Evolutionary conservation across 2,797 vertebrate genomes (phyloP).

Genomic region (Rhinella marina): DNA sequence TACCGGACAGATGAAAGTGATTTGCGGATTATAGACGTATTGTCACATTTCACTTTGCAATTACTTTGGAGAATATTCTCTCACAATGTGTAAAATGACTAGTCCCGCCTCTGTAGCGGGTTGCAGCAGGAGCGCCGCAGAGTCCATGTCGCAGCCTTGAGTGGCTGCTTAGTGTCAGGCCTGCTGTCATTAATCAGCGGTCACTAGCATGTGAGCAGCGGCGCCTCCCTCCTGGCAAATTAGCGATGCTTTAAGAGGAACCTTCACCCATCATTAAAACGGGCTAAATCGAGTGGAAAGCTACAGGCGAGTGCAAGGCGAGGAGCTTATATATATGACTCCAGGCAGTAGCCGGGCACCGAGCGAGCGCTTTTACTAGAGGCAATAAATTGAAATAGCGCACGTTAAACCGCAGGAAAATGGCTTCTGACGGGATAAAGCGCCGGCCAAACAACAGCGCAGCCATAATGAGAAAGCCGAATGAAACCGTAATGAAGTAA

Average conservation of each 20-base stretch:
- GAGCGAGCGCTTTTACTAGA: constrained; percentile 38
- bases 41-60: neutral
- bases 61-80: neutral
- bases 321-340: constrained; percentile 22
- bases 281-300: constrained; percentile 38
- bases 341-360: neutral
- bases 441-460: constrained; percentile 10
- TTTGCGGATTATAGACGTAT: neutral
- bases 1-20: neutral
- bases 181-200: neutral
- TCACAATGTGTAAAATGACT: neutral
- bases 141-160: neutral
- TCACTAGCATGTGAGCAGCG: neutral
- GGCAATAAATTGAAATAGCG: constrained; percentile 52
- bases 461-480: constrained; percentile 11
- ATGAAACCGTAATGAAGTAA: constrained; percentile 33
- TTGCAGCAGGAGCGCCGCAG: neutral
- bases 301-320: neutral
- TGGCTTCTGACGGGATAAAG: constrained; percentile 19
- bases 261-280: constrained; percentile 41
- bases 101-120: neutral
- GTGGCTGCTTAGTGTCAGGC: neutral
- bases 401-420: constrained; percentile 48
- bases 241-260: constrained; percentile 3
- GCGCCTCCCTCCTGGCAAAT: neutral